Evolutionary conservation across 2,888 invertebrate species (phyloP), one percentile per base, ranked within the genome.

Genomic region (Mythimna ferrago): DNA sequence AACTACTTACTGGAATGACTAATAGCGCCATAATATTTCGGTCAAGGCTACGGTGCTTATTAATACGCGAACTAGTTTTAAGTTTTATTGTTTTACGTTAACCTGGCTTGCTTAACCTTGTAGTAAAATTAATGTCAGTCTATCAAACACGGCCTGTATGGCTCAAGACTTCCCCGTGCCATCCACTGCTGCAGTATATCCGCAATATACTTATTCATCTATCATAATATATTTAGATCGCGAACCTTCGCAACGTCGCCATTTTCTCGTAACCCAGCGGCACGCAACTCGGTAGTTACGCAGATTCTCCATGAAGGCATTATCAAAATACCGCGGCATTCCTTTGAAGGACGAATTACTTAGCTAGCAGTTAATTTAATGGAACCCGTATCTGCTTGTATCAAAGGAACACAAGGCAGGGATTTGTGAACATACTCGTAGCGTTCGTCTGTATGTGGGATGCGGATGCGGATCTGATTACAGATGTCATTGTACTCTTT

Each of bases 251-350:
- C 66, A 54, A 66, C 69, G 48, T 61, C 65, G 51, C 58, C 56
- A 69, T 71, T 73, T 68, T 72, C 66, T 62, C 71, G 60, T 73
- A 70, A 72, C 53, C 19, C 19, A 21, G n/a, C 48, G 14, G 38
- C 84, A 84, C 84, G 84, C 84, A 75, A 82, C 66, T 62, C 21
- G 16, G 48, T 77, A 72, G 70, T 83, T 83, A 84, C 82, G 76
- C 82, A 78, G 82, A 82, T 81, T 76, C 75, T 63, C 73, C 14
- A 10, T 65, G 68, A 73, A 71, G 54, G 64, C 69, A 73, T 76
- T 72, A 61, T 76, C 79, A 73, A 84, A 73, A 82, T 82, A 69
- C 76, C 74, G 66, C 66, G 44, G 73, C 62, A 62, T 81, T 81
- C 71, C 71, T 56, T 63, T 65, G 71, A 76, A 75, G 69, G 75